Evolutionary conservation across 2,797 vertebrate species (phyloP).

Genomic region (Labroides dimidiatus): DNA sequence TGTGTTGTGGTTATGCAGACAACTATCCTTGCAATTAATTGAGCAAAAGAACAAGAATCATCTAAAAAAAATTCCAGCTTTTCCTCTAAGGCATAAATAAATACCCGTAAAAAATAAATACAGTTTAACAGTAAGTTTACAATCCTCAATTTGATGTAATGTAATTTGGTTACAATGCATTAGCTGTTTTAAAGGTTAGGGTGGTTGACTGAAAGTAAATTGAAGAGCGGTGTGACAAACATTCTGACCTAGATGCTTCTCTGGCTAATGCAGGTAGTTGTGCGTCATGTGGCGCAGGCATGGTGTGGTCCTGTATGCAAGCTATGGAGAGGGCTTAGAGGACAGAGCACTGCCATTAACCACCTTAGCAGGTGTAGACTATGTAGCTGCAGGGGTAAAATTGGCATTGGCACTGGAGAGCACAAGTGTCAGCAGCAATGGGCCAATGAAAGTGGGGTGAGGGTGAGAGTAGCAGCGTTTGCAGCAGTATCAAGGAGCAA

Average conservation of each 20-base stretch:
- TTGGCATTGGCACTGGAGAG: conserved; percentile 56
- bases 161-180: neutral
- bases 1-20: conserved; percentile 41
- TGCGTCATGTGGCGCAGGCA: conserved; percentile 30
- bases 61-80: conserved; percentile 1
- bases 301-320: conserved; percentile 34
- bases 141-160: conserved; percentile 5
- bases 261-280: conserved; percentile 31
- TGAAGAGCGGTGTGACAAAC: conserved; percentile 47
- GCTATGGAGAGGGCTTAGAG: conserved; percentile 57
- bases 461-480: conserved; percentile 65
- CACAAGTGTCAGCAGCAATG: conserved; percentile 70
- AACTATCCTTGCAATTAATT: conserved; percentile 25
- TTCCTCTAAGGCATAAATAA: neutral
- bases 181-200: neutral
- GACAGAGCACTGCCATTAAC: conserved; percentile 48
- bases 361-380: conserved; percentile 43
- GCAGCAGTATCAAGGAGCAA: conserved; percentile 68
- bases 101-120: conserved; percentile 11
- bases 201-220: conserved; percentile 22
- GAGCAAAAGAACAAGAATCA: conserved; percentile 23
- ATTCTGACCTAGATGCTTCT: conserved; percentile 42
- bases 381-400: conserved; percentile 53
- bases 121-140: neutral
- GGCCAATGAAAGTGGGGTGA: conserved; percentile 75